Conservation (phyloP, 2,888 invertebrate genomes). For the Leptura quadrifasciata region DNA sequence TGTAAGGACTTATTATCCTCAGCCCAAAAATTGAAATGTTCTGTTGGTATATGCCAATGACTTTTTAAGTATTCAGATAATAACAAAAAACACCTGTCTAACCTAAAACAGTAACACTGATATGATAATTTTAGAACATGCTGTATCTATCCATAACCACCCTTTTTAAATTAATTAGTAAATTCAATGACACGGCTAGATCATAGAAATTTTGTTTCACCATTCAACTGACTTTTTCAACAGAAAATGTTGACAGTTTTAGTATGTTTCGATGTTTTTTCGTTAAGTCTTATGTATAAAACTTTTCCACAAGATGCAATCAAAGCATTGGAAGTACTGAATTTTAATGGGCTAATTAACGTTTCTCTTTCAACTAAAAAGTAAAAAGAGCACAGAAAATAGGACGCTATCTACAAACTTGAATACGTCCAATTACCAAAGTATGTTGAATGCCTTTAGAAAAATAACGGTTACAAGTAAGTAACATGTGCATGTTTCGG, state of each 20-base stretch:
- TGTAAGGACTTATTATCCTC: no score
- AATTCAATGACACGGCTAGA: no score
- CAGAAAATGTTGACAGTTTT: background rate
- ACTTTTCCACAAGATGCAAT: constrained; percentile 6
- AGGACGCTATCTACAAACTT: background rate
- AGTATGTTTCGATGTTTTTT: background rate
- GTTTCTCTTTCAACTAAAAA: constrained; percentile 12
- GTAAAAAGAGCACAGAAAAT: background rate
- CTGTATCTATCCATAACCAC: no score
- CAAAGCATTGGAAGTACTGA: background rate
- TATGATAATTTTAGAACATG: no score
- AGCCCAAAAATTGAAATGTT: no score
- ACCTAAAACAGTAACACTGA: no score
- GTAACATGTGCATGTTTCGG: background rate
- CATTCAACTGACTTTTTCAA: no score
- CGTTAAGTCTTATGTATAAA: background rate
- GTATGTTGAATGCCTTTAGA: constrained; percentile 13
- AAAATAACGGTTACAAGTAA: background rate
- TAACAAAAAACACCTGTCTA: no score
- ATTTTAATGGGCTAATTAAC: constrained; percentile 22
- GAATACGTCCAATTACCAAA: constrained; percentile 28
- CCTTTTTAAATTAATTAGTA: no score
- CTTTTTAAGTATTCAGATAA: no score
- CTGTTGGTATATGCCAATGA: no score
- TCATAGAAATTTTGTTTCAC: no score